Conservation (phyloP, 2,888 invertebrate species). For the Coelogynopora nodosa region DNA sequence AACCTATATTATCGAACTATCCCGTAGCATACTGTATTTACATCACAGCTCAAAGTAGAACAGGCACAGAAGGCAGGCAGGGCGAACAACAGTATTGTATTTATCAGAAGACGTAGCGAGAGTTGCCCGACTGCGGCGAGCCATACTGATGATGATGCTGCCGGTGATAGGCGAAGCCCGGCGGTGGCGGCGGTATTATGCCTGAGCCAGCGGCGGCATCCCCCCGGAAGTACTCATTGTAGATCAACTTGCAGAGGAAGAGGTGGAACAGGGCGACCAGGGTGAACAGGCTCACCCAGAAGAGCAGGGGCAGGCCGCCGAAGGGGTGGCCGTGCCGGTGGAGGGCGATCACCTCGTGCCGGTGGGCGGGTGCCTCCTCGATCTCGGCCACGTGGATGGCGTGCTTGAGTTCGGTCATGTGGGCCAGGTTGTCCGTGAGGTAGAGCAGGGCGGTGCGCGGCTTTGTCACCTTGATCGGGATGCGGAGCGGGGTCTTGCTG, state of each 20-base stretch:
- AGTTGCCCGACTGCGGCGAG: too few relatives aligned
- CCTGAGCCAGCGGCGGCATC: background rate
- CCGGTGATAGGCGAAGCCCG: background rate
- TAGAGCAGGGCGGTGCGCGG: constrained; percentile 85
- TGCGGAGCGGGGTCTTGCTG: constrained; percentile 69
- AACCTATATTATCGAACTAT: too few relatives aligned
- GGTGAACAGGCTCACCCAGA: constrained; percentile 84
- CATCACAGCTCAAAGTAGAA: too few relatives aligned
- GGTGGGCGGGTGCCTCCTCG: constrained; percentile 80
- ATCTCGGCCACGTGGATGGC: constrained; percentile 74
- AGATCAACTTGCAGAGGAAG: constrained; percentile 83
- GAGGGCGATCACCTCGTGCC: constrained; percentile 80
- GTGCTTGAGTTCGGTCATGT: constrained; percentile 82
- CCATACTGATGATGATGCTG: too few relatives aligned
- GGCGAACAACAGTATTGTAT: too few relatives aligned
- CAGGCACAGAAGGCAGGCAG: too few relatives aligned
- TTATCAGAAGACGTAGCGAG: too few relatives aligned
- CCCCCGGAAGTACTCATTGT: constrained; percentile 78
- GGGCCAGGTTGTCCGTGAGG: constrained; percentile 77
- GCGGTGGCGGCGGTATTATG: background rate
- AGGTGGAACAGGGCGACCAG: constrained; percentile 84
- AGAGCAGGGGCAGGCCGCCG: constrained; percentile 81
- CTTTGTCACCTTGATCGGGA: constrained; percentile 84
- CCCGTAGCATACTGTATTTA: too few relatives aligned
- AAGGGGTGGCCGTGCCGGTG: constrained; percentile 84